Evolutionary conservation across 2,888 invertebrate genomes (phyloP), one percentile per base, ranked within the genome.

Genomic region (Acrocyrtus sp.): DNA sequence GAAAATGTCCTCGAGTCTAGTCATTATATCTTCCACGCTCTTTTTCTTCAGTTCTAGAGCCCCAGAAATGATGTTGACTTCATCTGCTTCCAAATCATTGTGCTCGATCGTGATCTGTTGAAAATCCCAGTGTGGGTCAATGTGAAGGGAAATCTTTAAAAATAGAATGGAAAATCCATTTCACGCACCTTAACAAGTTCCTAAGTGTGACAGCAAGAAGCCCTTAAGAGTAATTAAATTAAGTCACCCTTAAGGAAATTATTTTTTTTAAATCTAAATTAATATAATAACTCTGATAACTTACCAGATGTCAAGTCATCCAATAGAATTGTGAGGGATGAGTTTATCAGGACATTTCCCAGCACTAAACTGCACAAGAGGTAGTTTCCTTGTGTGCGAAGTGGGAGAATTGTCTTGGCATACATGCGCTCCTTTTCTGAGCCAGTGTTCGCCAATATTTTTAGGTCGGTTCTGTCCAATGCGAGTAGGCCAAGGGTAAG

Each of bases 401-500:
- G 92, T 0, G 99, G 99, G 84, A 93, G 90, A 75, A 99, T 99
- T 17, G 90, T 90, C 75, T 89, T 89, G 0, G 98, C 98, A 85
- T 96, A 96, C 81, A 88, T 88, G 76, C 90, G 88, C 83, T 95
- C 95, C 82, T 90, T 89, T 75, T 93, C 92, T 0, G 94, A 92
- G 12, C 97, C 98, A 3, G 73, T 72, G 19, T 68, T 76, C 4
- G 92, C 90, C 75, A 98, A 90, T 80, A 98, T 96, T 87, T 95
- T 95, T 83, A 98, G 84, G 83, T 98, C 98, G 0, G 97, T 98
- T 82, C 93, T 89, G 83, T 98, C 98, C 83, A 99, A 85, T 0
- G 98, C 91, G 97, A 99, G 96, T 12, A 99, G 87, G 0, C 98
- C 95, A 41, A 99, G 87, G 84, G 98, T 99, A 34, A 99, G 86